These are phyloP conservation scores for Apotomis betuletana DNA, from an alignment of 2,888 invertebrate species.

Conservation along the genomic window DNA sequence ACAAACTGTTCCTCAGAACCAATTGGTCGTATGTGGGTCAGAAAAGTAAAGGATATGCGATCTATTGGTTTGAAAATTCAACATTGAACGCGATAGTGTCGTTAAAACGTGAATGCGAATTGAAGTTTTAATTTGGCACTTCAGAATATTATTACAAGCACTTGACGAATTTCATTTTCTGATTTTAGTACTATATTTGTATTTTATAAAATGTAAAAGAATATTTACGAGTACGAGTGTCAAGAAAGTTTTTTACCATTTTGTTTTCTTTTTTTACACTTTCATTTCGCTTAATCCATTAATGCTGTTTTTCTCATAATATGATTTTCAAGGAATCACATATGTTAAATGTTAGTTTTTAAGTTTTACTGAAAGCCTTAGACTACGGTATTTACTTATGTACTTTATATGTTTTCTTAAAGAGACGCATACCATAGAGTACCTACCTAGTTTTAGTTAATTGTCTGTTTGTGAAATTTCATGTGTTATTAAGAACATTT, in stretches of 20 bases:
- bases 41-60: background rate
- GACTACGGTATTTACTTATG: no score
- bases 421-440: no score
- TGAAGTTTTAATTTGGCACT: slow-evolving; percentile 62
- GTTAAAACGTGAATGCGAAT: slow-evolving; percentile 61
- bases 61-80: slow-evolving; percentile 10
- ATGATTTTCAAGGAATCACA: background rate
- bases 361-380: no score
- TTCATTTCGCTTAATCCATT: background rate
- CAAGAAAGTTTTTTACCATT: background rate
- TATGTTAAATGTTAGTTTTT: no score
- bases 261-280: background rate
- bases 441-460: no score
- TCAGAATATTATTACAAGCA: slow-evolving; percentile 35
- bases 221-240: background rate
- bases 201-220: background rate
- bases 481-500: no score
- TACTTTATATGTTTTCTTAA: no score
- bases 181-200: slow-evolving; percentile 10
- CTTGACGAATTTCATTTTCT: slow-evolving; percentile 19
- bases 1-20: slow-evolving; percentile 6
- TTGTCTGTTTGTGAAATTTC: no score
- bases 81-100: slow-evolving; percentile 50
- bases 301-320: no score
- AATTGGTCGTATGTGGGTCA: slow-evolving; percentile 1